phyloP scores from a whole-genome alignment of 2,888 invertebrate genomes.

The Nezara viridula region DNA sequence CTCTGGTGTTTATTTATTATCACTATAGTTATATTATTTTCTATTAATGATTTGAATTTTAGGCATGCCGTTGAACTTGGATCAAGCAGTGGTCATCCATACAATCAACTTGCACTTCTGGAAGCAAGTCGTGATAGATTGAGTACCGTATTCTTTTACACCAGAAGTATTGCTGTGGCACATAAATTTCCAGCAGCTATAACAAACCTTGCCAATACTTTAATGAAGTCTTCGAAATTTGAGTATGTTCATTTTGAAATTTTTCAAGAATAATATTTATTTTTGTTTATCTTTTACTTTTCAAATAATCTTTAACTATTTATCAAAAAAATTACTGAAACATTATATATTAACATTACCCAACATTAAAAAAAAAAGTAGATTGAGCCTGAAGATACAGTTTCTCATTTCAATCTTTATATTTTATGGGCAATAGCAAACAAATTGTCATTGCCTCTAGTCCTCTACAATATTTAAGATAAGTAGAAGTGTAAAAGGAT shows the following conservation, averaged over 20 bases:
- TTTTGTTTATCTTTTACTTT: slow-evolving; percentile 39
- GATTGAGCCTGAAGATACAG: too few relatives aligned
- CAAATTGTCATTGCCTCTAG: too few relatives aligned
- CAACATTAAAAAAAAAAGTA: too few relatives aligned
- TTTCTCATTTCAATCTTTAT: too few relatives aligned
- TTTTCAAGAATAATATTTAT: slow-evolving; percentile 30
- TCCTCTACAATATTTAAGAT: too few relatives aligned
- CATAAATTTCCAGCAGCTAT: slow-evolving; percentile 89
- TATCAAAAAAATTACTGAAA: too few relatives aligned
- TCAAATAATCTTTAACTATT: too few relatives aligned
- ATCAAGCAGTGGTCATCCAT: slow-evolving; percentile 87
- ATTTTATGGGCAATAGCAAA: too few relatives aligned
- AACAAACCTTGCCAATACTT: slow-evolving; percentile 83
- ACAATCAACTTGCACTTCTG: slow-evolving; percentile 88
- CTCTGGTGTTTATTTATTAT: too few relatives aligned
- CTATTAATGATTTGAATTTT: slow-evolving; percentile 61
- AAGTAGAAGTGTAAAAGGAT: too few relatives aligned
- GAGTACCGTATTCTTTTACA: slow-evolving; percentile 88
- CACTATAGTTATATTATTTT: neutral
- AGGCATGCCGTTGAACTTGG: slow-evolving; percentile 82
- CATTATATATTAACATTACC: too few relatives aligned
- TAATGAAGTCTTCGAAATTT: slow-evolving; percentile 72
- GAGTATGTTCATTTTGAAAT: slow-evolving; percentile 67
- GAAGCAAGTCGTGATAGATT: slow-evolving; percentile 85
- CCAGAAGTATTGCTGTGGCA: slow-evolving; percentile 84